Conservation (phyloP, 2,888 invertebrate species). For the Exocentrus adspersus region DNA sequence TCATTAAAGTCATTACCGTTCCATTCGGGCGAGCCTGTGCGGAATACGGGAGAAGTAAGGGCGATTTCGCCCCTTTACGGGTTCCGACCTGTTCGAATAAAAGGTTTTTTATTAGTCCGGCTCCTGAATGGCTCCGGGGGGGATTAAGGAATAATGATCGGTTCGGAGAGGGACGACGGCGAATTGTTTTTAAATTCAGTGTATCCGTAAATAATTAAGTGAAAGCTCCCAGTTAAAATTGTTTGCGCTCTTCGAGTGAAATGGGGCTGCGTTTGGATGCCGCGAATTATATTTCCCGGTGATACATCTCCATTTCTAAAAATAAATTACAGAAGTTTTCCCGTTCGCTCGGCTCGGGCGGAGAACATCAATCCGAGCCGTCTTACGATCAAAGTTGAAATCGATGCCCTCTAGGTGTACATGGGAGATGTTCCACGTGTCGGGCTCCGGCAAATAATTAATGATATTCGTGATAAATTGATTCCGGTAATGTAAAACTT, state of each 20-base stretch:
- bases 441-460: constrained; percentile 19
- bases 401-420: constrained; percentile 23
- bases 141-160: background rate
- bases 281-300: too few relatives aligned
- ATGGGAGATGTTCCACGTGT: constrained; percentile 26
- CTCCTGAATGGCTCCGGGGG: background rate
- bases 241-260: too few relatives aligned
- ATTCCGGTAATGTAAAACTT: constrained; percentile 27
- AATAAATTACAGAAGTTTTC: background rate
- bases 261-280: too few relatives aligned
- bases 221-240: background rate
- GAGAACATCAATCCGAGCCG: constrained; percentile 5
- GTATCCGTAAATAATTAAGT: background rate
- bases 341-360: background rate
- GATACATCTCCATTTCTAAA: too few relatives aligned
- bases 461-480: constrained; percentile 28
- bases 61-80: background rate
- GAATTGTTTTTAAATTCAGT: background rate
- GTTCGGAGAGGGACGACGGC: background rate
- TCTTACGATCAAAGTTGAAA: constrained; percentile 12
- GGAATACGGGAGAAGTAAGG: background rate
- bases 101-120: constrained; percentile 1
- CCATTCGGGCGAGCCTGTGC: constrained; percentile 6
- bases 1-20: constrained; percentile 25
- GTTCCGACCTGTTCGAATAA: background rate